Evolutionary conservation across 2,888 invertebrate species (phyloP), one percentile per base, ranked within the genome.

Genomic region (Hydrotaea diabolus): DNA sequence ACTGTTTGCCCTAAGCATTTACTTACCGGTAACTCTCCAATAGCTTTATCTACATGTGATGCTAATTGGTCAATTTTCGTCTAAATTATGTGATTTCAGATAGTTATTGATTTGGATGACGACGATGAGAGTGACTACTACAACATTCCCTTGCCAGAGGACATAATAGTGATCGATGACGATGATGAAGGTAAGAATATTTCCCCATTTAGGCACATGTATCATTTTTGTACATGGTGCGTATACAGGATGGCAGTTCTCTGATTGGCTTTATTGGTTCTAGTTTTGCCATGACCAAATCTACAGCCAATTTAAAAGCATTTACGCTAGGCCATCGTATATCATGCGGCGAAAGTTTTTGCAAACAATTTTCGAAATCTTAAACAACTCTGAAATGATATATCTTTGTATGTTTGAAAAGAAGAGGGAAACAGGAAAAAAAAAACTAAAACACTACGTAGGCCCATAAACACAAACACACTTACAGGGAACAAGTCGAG

Each of bases 341-440:
- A 72, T 64, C 57, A 71, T 69, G 11, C 59, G 43, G 53, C 55
- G 49, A 19, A 66, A 77, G 21, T 26, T 77, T 53, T 23, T 46
- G 36, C 74, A 82, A 72, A 57, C 39, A 78, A 62, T 75, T 75
- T 78, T 78, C 71, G n/a, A 80, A 57, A 57, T 72, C 66, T 69
- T 53, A 43, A 26, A 59, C 59, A 79, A 49, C 71, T 31, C 17
- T n/a, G 15, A 77, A 80, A 75, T 77, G 66, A 82, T 77, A 82
- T 77, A 77, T 85, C 71, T 62, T 75, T 72, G 0, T 62, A 17
- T 59, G 31, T 26, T 75, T 71, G 8, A 31, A 31, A 31, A 31
- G 31, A 31, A 31, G 3, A 31, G 7, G 31, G 7, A 31, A 7
- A 31, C 2, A 31, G 7, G 7, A 31, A 31, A 31, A 7, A 55